Conservation (phyloP, 2,888 invertebrate species). For the Metallyticus violacea region DNA sequence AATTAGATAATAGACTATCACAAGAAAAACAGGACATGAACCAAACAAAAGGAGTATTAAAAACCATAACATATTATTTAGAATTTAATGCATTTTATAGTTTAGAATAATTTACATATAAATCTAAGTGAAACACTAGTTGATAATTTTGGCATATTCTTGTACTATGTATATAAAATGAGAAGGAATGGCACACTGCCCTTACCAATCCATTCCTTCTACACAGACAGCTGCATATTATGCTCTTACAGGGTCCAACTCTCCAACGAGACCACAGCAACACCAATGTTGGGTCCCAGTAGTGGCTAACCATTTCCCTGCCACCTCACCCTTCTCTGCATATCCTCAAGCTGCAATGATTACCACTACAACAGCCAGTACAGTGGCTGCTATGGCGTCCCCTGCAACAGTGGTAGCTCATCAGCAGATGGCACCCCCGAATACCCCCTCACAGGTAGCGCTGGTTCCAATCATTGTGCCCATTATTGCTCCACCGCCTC, state of each 20-base stretch:
- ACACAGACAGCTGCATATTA: too few species aligned
- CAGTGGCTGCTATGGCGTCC: slow-evolving; percentile 32
- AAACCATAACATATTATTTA: too few species aligned
- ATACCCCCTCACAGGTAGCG: slow-evolving; percentile 38
- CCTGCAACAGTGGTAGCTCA: slow-evolving; percentile 38
- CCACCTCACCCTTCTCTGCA: slow-evolving; percentile 61
- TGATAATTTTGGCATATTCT: too few species aligned
- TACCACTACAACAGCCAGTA: slow-evolving; percentile 33
- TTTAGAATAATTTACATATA: too few species aligned
- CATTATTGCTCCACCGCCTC: slow-evolving; percentile 35
- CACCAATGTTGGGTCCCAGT: slow-evolving; percentile 60
- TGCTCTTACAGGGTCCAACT: background rate
- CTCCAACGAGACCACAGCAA: background rate
- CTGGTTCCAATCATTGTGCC: slow-evolving; percentile 35
- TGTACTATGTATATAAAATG: too few species aligned
- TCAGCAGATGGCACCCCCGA: slow-evolving; percentile 43
- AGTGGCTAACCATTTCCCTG: slow-evolving; percentile 69
- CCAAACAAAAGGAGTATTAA: too few species aligned
- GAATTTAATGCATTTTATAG: too few species aligned
- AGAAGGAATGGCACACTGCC: too few species aligned
- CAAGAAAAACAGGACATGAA: too few species aligned
- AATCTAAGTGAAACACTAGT: too few species aligned
- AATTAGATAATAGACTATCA: too few species aligned
- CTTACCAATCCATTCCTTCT: too few species aligned
- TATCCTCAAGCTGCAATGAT: slow-evolving; percentile 38